Conservation (phyloP, 2,113 vertebrate species). For the Atrichornis clamosus region DNA sequence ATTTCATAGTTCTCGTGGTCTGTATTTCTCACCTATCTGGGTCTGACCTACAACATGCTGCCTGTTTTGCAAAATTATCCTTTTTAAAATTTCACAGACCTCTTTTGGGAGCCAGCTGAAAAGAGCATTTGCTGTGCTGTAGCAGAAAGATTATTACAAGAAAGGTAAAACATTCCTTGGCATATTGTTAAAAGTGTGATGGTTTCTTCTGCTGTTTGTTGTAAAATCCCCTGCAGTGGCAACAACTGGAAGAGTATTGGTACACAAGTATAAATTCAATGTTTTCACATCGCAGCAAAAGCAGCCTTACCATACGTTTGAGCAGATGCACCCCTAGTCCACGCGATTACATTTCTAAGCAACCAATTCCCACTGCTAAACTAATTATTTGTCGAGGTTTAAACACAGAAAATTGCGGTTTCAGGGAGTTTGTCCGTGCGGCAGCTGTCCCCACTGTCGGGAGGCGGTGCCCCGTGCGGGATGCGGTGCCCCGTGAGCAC, state of each 20-base stretch:
- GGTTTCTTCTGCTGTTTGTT: not conserved
- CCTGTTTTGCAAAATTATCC: not conserved
- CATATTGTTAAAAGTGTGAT: not conserved
- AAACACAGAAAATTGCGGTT: fast-evolving
- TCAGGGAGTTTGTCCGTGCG: too few relatives aligned
- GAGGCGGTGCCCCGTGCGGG: not conserved
- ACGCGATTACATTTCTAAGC: not conserved
- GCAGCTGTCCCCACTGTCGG: not conserved
- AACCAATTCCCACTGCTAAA: not conserved
- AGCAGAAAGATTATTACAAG: not conserved
- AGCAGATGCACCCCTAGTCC: not conserved
- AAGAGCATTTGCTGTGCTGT: not conserved
- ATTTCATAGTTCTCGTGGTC: not conserved
- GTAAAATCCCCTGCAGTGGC: not conserved
- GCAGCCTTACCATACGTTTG: not conserved
- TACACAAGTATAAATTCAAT: not conserved
- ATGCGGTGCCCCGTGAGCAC: fast-evolving
- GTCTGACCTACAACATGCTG: not conserved
- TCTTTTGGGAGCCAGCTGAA: not conserved
- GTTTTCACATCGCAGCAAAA: not conserved
- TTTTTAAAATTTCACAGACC: not conserved
- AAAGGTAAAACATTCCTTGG: not conserved
- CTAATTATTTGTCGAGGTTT: not conserved
- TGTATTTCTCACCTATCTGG: not conserved
- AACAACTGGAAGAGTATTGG: not conserved